Conservation (phyloP, 2,113 vertebrate species). For the Rana temporaria region DNA sequence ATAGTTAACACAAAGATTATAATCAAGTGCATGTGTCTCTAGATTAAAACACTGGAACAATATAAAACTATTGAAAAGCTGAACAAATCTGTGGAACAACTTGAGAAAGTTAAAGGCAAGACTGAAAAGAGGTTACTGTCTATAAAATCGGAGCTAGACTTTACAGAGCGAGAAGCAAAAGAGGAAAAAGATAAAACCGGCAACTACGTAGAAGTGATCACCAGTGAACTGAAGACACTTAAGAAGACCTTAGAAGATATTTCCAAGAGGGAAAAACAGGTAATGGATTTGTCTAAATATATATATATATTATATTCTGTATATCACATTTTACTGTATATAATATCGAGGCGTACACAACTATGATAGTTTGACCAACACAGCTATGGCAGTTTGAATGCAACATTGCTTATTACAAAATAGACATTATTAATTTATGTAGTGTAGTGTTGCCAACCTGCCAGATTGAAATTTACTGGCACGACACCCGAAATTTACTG, state of each 20-base stretch:
- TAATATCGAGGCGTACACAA: too few species aligned
- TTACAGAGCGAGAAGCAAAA: constrained; percentile 67
- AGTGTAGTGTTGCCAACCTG: too few species aligned
- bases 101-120: constrained; percentile 81
- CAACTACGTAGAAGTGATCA: constrained; percentile 67
- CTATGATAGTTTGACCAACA: too few species aligned
- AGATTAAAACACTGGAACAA: constrained; percentile 88
- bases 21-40: constrained; percentile 31
- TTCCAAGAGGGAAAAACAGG: constrained; percentile 82
- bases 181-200: constrained; percentile 73
- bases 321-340: too few species aligned
- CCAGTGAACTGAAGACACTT: constrained; percentile 71
- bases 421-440: too few species aligned
- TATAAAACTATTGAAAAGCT: constrained; percentile 81
- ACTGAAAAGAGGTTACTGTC: constrained; percentile 74
- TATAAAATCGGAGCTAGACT: constrained; percentile 77
- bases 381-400: too few species aligned
- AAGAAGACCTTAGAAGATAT: constrained; percentile 80
- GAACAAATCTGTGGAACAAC: constrained; percentile 74
- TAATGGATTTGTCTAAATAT: constrained; percentile 53
- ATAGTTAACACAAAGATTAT: too few species aligned
- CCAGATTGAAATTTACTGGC: too few species aligned
- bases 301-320: too few species aligned
- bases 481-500: too few species aligned
- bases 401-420: too few species aligned